These are phyloP conservation scores for Oasisia sp. DNA, from an alignment of 2,888 invertebrate genomes.

Conservation along the genomic window DNA sequence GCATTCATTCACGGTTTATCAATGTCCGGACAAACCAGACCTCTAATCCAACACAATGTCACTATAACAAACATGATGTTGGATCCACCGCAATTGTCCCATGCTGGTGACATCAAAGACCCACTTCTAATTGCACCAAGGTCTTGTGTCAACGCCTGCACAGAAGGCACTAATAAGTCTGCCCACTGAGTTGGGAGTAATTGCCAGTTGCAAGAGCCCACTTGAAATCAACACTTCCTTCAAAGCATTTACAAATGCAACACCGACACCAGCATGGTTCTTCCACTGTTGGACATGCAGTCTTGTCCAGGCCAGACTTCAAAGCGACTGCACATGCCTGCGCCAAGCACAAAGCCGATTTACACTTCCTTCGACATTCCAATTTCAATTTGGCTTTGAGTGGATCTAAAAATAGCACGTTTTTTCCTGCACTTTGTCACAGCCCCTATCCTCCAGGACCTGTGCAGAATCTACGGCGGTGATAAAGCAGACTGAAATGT, in stretches of 20 bases:
- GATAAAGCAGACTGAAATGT: neutral
- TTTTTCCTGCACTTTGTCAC: neutral
- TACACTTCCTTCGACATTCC: constrained; percentile 7
- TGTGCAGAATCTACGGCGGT: neutral
- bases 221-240: neutral
- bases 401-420: neutral
- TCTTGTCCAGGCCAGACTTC: neutral
- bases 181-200: neutral
- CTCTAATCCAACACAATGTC: constrained; percentile 9
- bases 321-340: neutral
- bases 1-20: neutral
- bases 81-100: neutral
- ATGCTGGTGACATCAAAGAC: neutral
- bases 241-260: neutral
- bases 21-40: neutral
- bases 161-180: neutral
- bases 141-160: neutral
- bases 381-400: neutral
- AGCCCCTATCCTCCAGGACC: neutral
- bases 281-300: neutral
- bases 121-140: neutral
- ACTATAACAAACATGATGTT: neutral
- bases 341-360: neutral
- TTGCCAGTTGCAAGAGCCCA: neutral
- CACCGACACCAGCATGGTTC: neutral